Base-by-base conservation (phyloP, 2,113 vertebrate genomes). In the Solea solea region DNA sequence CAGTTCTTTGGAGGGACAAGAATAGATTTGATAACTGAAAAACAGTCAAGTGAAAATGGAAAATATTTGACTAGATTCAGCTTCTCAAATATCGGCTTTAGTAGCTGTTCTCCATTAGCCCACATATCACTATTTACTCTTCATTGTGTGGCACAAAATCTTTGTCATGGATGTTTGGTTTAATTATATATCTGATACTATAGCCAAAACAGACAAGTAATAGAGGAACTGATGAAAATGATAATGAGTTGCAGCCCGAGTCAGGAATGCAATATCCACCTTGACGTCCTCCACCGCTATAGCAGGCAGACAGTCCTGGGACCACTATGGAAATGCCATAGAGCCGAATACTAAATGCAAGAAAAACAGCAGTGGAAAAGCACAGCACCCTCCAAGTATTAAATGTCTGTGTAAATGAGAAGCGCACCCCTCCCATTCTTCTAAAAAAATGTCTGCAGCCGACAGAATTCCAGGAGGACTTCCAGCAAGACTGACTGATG, bases 331-430 rank as follows among this genome's bases (percentile, higher is more conserved):
- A 82, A 88, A 87, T 78, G 57, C 71, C 77, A 69, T 50, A 61
- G 4, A 7, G 69, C 80, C 67, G 27, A 75, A 73, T 64, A 69
- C 21, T 58, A 81, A 89, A 88, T 54, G 70, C 62, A 77, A 90
- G 81, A 76, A 83, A 86, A 85, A 86, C 76, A 87, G 69, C 14
- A 2, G 46, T 5, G 59, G 56, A 82, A 76, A 81, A 85, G 75
- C 63, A 71, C 28, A 27, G 44, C 72, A 28, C 27, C 87, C 66
- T 45, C 55, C 82, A 82, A 53, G 80, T 67, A 80, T 89, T 80
- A 75, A 40, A 69, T 90, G 89, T 84, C 85, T 78, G 76, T 65
- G 71, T 77, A 87, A 88, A 86, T 76, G 66, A 83, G 59, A 42
- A 52, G 71, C 3, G 67, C 41, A 58, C 72, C 78, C 67, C 81